These are phyloP conservation scores for Rhynchotus rufescens DNA, from an alignment of 2,797 vertebrate genomes.

Conservation along the genomic window DNA sequence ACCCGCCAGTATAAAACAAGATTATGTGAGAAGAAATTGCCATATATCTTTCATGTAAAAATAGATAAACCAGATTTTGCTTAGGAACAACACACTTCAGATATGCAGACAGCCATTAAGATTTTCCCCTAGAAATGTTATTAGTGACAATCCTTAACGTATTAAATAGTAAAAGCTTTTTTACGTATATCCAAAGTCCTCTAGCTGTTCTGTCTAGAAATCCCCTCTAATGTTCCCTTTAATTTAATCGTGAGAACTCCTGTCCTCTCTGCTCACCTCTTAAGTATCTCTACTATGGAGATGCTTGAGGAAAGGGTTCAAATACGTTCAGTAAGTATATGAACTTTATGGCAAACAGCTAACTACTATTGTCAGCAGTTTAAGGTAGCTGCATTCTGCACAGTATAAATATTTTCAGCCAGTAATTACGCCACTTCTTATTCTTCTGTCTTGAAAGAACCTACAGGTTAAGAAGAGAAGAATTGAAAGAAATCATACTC, in stretches of 20 bases:
- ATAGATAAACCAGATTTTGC: not conserved
- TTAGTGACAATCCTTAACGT: not conserved
- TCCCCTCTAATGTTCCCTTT: not conserved
- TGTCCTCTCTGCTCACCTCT: not conserved
- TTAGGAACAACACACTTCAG: not conserved
- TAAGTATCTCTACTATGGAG: not conserved
- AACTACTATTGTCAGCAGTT: not conserved
- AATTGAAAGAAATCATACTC: not conserved
- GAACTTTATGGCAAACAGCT: not conserved
- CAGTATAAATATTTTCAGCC: not conserved
- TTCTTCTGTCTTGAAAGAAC: not conserved
- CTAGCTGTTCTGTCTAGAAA: not conserved
- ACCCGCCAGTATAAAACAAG: not conserved
- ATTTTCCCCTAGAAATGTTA: not conserved
- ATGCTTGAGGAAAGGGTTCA: not conserved
- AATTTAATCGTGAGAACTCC: not conserved
- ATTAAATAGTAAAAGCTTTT: not conserved
- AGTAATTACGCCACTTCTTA: not conserved
- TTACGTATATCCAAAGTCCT: not conserved
- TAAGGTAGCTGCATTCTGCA: not conserved
- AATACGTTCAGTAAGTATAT: not conserved
- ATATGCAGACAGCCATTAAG: fast-evolving
- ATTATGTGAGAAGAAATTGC: fast-evolving
- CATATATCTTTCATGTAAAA: not conserved
- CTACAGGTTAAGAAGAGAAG: not conserved